These are phyloP conservation scores for Epinephelus coioides DNA, from an alignment of 2,797 vertebrate species.

Conservation along the genomic window DNA sequence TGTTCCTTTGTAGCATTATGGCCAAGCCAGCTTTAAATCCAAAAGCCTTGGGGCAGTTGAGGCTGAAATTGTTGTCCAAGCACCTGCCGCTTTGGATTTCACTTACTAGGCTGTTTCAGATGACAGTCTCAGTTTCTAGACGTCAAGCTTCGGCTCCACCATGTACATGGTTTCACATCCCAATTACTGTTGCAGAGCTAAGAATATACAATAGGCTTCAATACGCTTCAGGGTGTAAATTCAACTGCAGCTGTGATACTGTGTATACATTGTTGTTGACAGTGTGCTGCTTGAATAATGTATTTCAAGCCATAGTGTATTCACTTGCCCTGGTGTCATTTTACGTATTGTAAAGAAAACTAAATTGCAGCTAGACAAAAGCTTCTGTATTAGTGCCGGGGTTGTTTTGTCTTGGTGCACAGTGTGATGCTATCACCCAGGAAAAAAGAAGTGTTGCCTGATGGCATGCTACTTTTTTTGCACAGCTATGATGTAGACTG, in stretches of 20 bases:
- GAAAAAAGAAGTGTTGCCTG: conserved; percentile 42
- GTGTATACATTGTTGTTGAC: conserved; percentile 32
- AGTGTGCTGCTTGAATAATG: conserved; percentile 66
- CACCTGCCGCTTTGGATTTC: conserved; percentile 77
- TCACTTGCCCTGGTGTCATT: conserved; percentile 36
- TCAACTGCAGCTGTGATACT: conserved; percentile 46
- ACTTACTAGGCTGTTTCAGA: conserved; percentile 71
- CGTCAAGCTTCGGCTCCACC: conserved; percentile 32
- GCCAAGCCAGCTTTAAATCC: conserved; percentile 5
- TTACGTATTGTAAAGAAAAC: conserved; percentile 54
- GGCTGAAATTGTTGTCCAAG: conserved; percentile 50
- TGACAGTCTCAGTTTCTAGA: conserved; percentile 75
- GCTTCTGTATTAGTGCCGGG: conserved; percentile 2
- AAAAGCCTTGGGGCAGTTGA: conserved; percentile 35
- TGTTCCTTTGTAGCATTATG: background rate
- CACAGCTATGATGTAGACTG: conserved; percentile 10
- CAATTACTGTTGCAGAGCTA: conserved; percentile 39
- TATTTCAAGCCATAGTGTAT: conserved; percentile 39
- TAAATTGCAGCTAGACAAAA: conserved; percentile 39
- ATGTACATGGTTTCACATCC: conserved; percentile 76
- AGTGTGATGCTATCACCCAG: conserved; percentile 13
- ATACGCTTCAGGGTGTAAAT: conserved; percentile 32
- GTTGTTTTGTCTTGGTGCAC: conserved; percentile 19
- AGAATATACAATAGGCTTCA: conserved; percentile 36
- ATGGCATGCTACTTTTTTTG: conserved; percentile 30